A percentile compares a stretch with the other conserved stretches of the same genome.
Conservation (phyloP, 1,140 invertebrate genomes). For the Ips typographus region DNA sequence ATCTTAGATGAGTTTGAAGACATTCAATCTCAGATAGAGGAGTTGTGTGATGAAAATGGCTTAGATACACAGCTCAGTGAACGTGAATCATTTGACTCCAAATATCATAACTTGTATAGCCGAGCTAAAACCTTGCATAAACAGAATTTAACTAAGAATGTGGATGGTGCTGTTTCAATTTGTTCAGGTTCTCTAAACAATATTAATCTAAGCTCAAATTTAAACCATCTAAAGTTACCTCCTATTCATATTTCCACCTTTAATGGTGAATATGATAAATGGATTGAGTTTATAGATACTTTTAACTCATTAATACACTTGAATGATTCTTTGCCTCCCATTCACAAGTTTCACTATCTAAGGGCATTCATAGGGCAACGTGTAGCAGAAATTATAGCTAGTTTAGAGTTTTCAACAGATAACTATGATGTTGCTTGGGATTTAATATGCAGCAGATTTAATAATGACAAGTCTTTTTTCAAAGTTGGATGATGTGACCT, state of each 20-base stretch:
- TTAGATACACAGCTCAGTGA: background rate
- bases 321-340: conserved; percentile 35
- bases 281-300: conserved; percentile 47
- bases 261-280: conserved; percentile 39
- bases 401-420: conserved; percentile 37
- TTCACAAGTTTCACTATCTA: conserved; percentile 48
- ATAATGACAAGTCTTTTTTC: conserved; percentile 40
- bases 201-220: background rate
- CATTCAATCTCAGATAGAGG: background rate
- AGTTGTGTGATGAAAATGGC: conserved; percentile 8
- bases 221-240: conserved; percentile 17
- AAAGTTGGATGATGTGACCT: conserved; percentile 8
- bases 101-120: background rate
- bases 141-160: background rate
- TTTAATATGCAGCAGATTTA: conserved; percentile 36
- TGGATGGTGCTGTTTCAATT: background rate
- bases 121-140: background rate
- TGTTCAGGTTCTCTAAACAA: background rate
- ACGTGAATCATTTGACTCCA: background rate
- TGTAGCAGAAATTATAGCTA: conserved; percentile 33
- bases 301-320: conserved; percentile 46
- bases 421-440: conserved; percentile 44
- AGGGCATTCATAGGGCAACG: conserved; percentile 29
- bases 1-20: background rate
- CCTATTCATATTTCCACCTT: conserved; percentile 31